Conservation (phyloP, 2,113 vertebrate species). For the Gallinago media region DNA sequence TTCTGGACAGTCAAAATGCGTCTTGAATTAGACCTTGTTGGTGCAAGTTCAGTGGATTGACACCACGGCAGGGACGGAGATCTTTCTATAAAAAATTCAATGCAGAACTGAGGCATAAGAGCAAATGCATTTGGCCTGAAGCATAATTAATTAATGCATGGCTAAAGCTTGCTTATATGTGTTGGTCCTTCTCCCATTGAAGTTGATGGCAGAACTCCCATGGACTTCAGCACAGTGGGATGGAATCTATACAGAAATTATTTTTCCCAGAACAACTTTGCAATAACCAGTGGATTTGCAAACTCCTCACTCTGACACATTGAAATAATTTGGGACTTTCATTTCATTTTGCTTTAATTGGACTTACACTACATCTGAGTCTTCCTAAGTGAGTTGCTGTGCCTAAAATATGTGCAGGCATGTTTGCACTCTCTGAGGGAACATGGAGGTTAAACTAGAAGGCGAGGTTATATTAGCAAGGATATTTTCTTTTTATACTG, state of each 20-base stretch:
- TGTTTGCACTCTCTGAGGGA: constrained; percentile 58
- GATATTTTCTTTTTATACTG: constrained; percentile 62
- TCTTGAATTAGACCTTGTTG: neutral
- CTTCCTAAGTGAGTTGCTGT: constrained; percentile 45
- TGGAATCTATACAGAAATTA: constrained; percentile 11
- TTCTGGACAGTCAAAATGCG: neutral
- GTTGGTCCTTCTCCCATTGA: neutral
- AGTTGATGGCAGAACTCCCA: neutral
- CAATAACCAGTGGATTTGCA: constrained; percentile 45
- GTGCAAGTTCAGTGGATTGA: neutral
- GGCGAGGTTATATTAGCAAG: constrained; percentile 39
- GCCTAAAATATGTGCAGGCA: constrained; percentile 52
- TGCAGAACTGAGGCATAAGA: neutral
- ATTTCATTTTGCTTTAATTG: constrained; percentile 60
- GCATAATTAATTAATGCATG: neutral
- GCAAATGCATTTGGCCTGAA: neutral
- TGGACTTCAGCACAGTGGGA: constrained; percentile 1
- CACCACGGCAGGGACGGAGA: neutral
- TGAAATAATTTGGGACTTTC: constrained; percentile 68
- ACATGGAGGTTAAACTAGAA: constrained; percentile 51
- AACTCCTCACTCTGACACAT: constrained; percentile 33
- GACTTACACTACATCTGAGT: constrained; percentile 27
- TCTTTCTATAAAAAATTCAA: neutral
- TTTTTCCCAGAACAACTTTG: constrained; percentile 54
- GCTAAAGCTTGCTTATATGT: neutral